A percentile compares a stretch with the other conserved stretches of the same genome.
phyloP scores from a whole-genome alignment of 1,140 invertebrate species.

The Daktulosphaira vitifoliae region DNA sequence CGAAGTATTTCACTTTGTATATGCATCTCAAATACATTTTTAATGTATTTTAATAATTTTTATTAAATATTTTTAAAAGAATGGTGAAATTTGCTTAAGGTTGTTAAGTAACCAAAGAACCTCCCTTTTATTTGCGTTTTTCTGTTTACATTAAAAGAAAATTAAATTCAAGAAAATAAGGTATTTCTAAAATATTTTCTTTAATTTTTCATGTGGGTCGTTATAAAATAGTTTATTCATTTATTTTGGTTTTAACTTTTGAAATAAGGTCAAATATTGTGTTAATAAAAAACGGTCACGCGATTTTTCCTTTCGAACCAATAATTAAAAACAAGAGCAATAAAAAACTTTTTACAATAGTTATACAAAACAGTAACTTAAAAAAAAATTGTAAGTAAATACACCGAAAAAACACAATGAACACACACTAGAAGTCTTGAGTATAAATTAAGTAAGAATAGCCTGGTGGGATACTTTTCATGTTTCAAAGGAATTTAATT shows the following conservation, averaged over 20 bases:
- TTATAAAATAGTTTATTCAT: no score
- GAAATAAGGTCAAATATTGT: background rate
- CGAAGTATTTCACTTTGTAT: no score
- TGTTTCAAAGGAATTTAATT: conserved; percentile 24
- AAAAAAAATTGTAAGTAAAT: background rate
- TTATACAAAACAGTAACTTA: background rate
- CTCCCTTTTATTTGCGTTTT: no score
- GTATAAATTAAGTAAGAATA: conserved; percentile 16
- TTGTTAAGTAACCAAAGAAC: no score
- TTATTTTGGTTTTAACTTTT: background rate
- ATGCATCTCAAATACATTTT: no score
- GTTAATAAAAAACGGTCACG: background rate
- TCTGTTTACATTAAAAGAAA: no score
- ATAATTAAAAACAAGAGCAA: conserved; percentile 25
- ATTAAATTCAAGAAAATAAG: no score
- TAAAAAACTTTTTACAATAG: conserved; percentile 6
- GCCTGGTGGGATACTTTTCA: conserved; percentile 12
- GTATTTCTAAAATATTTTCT: no score
- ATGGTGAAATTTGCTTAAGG: no score
- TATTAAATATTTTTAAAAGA: no score
- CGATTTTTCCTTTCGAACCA: conserved; percentile 20
- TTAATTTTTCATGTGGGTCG: no score
- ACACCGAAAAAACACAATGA: background rate
- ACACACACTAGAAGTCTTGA: background rate
- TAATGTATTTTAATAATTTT: no score